A percentile compares a stretch with the other conserved stretches of the same genome.
Evolutionary conservation across 1,140 invertebrate genomes (phyloP).

Genomic region (Bombus fervidus): DNA sequence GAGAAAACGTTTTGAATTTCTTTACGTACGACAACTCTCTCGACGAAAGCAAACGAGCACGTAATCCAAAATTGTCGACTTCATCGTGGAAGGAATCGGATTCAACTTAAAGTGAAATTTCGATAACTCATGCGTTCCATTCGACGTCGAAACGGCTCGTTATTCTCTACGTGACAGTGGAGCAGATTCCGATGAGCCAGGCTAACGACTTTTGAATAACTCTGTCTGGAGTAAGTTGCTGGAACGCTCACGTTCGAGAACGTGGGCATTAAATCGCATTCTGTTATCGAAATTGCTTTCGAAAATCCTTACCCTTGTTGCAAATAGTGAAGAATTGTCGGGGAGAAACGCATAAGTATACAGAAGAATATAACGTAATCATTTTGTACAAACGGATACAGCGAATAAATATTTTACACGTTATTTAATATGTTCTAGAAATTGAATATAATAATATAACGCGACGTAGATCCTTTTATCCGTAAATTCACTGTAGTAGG

Average conservation of each 20-base stretch:
- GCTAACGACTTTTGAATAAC: constrained; percentile 44
- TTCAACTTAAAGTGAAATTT: constrained; percentile 61
- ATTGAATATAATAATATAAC: background rate
- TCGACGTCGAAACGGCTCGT: constrained; percentile 21
- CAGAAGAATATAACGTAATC: background rate
- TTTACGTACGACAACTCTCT: constrained; percentile 1
- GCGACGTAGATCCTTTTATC: background rate
- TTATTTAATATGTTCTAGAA: background rate
- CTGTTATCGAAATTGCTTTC: background rate
- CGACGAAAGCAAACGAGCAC: constrained; percentile 38
- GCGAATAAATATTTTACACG: background rate
- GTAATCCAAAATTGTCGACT: constrained; percentile 41
- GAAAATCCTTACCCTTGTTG: background rate
- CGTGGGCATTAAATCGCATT: background rate
- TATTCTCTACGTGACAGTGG: constrained; percentile 24
- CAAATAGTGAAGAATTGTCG: background rate
- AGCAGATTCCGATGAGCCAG: background rate
- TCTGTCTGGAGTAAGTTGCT: background rate
- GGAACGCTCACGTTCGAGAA: background rate
- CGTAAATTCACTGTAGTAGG: background rate
- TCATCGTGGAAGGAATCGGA: constrained; percentile 49
- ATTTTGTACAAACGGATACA: background rate
- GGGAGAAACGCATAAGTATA: background rate
- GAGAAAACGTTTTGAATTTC: constrained; percentile 2
- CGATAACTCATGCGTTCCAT: constrained; percentile 54